phyloP scores from a whole-genome alignment of 2,888 invertebrate species.

The Watsonalla cultraria region DNA sequence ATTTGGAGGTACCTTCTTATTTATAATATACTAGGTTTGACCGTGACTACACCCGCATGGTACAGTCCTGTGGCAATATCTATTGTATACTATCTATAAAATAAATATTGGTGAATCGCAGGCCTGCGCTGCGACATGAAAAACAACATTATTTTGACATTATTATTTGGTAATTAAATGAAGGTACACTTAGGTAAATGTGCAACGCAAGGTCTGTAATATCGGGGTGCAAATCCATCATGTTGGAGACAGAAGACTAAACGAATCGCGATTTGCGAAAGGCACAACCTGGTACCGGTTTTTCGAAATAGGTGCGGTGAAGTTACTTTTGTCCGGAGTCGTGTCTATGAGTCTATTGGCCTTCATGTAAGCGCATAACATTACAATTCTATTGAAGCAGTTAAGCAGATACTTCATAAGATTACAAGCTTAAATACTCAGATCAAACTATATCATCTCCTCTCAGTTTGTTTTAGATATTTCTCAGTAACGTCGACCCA shows the following conservation, averaged over 20 bases:
- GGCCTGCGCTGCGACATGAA: too few species aligned
- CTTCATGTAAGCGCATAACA: not conserved
- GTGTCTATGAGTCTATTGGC: not conserved
- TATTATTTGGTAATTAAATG: too few species aligned
- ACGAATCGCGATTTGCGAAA: conserved; percentile 11
- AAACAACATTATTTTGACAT: too few species aligned
- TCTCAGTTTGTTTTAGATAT: conserved; percentile 2
- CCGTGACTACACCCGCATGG: not conserved
- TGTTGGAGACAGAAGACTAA: conserved; percentile 6
- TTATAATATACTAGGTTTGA: not conserved
- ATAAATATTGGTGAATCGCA: too few species aligned
- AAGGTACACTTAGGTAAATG: too few species aligned
- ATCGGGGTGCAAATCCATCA: not conserved
- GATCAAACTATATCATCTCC: too few species aligned
- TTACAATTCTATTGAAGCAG: not conserved
- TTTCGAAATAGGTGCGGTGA: conserved; percentile 1
- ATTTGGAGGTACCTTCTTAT: conserved; percentile 84
- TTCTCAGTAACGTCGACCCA: conserved; percentile 26
- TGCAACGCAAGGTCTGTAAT: too few species aligned
- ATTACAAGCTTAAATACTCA: too few species aligned
- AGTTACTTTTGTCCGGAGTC: conserved; percentile 4
- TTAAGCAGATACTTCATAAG: not conserved
- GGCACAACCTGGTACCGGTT: conserved; percentile 16
- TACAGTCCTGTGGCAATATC: conserved; percentile 3
- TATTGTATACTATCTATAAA: too few species aligned